Evolutionary conservation across 2,113 vertebrate genomes (phyloP).

Genomic region (Pyxicephalus adspersus): DNA sequence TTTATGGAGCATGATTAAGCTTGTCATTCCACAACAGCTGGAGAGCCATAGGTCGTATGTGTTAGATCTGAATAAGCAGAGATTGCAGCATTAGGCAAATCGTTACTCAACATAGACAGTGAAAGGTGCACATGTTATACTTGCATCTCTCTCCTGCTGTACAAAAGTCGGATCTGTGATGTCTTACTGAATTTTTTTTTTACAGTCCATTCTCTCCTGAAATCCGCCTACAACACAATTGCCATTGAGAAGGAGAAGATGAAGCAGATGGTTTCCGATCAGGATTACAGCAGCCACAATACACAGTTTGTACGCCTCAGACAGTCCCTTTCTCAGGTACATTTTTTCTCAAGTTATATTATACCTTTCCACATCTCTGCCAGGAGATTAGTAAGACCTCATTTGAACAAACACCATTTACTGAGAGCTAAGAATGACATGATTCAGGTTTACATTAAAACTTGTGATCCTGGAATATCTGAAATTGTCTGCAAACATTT

Average conservation of each 20-base stretch:
- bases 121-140: no score
- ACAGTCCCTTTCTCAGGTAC: constrained; percentile 96
- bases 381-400: constrained; percentile 2
- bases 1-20: no score
- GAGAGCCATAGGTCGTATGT: no score
- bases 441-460: background rate
- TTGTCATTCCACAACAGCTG: no score
- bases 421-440: background rate
- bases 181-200: background rate
- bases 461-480: background rate
- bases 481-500: background rate
- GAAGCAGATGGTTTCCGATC: constrained; percentile 92
- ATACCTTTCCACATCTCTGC: background rate
- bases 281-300: constrained; percentile 86
- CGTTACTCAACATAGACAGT: no score
- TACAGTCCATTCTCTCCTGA: constrained; percentile 94
- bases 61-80: no score
- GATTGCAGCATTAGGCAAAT: no score
- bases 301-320: constrained; percentile 88
- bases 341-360: constrained; percentile 51
- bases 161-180: no score
- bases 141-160: no score
- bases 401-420: constrained; percentile 9
- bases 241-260: constrained; percentile 99
- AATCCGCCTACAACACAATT: constrained; percentile 98